phyloP scores from a whole-genome alignment of 2,113 vertebrate species.

The Rhinolophus sinicus region DNA sequence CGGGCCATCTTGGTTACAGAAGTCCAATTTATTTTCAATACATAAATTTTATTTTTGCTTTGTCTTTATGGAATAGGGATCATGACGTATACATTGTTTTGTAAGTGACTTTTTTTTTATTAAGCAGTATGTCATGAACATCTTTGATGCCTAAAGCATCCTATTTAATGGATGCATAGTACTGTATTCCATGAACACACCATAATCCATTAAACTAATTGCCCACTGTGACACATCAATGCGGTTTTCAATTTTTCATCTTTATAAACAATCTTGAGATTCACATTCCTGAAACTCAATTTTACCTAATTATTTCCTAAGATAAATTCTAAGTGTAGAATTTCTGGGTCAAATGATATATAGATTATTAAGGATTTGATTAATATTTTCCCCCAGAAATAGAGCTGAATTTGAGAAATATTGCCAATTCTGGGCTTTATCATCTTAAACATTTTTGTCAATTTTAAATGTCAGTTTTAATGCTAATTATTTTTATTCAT shows the following conservation, averaged over 20 bases:
- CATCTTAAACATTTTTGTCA: neutral
- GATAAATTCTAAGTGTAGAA: constrained; percentile 45
- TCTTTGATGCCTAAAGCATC: constrained; percentile 22
- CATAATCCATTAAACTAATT: constrained; percentile 64
- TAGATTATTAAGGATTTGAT: neutral
- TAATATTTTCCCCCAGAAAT: neutral
- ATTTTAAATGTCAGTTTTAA: neutral
- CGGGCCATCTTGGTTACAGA: neutral
- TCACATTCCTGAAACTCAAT: neutral
- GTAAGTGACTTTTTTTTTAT: neutral
- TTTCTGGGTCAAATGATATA: neutral
- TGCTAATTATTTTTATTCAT: neutral
- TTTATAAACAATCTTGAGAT: constrained; percentile 60
- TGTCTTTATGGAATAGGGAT: constrained; percentile 42
- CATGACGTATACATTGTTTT: neutral
- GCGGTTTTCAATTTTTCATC: constrained; percentile 57
- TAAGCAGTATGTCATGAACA: neutral
- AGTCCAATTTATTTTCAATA: neutral
- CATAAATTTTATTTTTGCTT: neutral
- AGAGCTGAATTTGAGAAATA: constrained; percentile 22
- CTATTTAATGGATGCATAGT: constrained; percentile 41
- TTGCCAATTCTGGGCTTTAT: neutral
- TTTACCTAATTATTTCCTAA: constrained; percentile 64
- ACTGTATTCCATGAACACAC: neutral
- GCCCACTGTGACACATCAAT: constrained; percentile 3